Conservation (phyloP, 2,797 vertebrate genomes). For the Sebastes flavidus region DNA sequence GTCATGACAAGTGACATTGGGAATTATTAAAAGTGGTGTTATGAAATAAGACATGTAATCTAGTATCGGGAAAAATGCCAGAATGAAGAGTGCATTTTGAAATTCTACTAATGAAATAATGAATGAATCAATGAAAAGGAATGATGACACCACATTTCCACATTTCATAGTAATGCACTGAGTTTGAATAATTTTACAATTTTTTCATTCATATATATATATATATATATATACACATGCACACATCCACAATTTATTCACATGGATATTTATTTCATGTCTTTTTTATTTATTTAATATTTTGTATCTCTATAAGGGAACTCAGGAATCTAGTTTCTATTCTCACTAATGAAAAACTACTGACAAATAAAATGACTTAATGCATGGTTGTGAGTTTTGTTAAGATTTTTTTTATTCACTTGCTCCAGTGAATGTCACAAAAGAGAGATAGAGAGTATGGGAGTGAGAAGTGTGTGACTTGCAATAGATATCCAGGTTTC, state of each 20-base stretch:
- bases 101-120: neutral
- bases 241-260: neutral
- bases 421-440: neutral
- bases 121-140: neutral
- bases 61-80: neutral
- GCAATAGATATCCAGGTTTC: neutral
- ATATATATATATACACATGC: too few species aligned
- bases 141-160: neutral
- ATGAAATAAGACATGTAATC: neutral
- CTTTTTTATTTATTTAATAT: neutral
- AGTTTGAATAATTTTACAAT: neutral
- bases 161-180: neutral
- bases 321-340: neutral
- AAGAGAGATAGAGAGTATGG: neutral
- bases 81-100: neutral
- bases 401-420: neutral
- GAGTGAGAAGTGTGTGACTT: neutral
- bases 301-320: neutral
- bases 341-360: neutral
- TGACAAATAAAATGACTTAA: neutral
- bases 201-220: too few species aligned
- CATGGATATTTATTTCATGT: neutral
- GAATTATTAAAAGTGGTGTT: neutral
- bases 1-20: neutral
- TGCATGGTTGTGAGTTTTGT: neutral